Conservation (phyloP, 2,888 invertebrate genomes). For the Dyspetes luteomarginatus region DNA sequence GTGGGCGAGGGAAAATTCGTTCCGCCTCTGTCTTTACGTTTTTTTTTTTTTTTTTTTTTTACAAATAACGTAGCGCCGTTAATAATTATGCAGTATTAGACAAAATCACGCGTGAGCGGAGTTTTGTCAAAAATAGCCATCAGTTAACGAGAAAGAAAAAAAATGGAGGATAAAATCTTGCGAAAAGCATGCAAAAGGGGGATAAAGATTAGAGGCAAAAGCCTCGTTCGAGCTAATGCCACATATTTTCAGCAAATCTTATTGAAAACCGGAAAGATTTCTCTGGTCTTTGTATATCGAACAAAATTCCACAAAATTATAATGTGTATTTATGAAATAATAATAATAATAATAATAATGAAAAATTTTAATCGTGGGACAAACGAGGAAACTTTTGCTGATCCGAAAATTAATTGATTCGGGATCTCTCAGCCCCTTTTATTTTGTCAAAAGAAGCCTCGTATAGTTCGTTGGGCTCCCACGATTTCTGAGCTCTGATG, state of each 20-base stretch:
- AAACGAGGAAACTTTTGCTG: slow-evolving; percentile 28
- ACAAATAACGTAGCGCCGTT: not conserved
- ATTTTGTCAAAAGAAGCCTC: no score
- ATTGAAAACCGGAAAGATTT: slow-evolving; percentile 40
- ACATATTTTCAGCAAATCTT: slow-evolving; percentile 11
- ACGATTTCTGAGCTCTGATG: not conserved
- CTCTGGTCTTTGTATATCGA: not conserved
- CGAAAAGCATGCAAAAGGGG: slow-evolving; percentile 1
- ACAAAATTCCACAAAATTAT: not conserved
- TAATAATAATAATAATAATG: no score
- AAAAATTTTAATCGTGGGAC: not conserved
- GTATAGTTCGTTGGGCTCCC: no score
- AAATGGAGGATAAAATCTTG: slow-evolving; percentile 41
- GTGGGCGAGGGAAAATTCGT: slow-evolving; percentile 61
- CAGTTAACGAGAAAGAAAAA: slow-evolving; percentile 58
- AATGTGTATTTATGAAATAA: not conserved
- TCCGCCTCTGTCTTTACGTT: slow-evolving; percentile 47
- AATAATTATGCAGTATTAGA: not conserved
- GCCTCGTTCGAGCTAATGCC: slow-evolving; percentile 10
- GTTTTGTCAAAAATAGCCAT: no score
- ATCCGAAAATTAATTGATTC: slow-evolving; percentile 62
- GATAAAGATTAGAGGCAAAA: slow-evolving; percentile 8
- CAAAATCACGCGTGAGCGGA: not conserved
- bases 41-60: not conserved
- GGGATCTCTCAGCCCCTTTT: not conserved